phyloP scores from a whole-genome alignment of 2,113 vertebrate species.

The Sander vitreus region DNA sequence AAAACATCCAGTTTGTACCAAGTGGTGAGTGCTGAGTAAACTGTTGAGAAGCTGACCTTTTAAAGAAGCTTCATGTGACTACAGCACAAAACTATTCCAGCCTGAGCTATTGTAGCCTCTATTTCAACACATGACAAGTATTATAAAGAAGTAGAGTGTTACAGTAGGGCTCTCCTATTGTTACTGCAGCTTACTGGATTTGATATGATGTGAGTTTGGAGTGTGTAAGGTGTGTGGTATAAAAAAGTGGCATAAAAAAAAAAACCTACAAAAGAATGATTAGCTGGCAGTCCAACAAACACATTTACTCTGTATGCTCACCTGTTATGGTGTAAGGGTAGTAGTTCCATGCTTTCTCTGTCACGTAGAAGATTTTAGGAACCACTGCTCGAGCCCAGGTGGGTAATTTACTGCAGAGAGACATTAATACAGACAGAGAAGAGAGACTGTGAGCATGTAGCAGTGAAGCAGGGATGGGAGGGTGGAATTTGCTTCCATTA shows the following conservation, averaged over 20 bases:
- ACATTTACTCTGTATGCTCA: conserved; percentile 73
- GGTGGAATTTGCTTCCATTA: conserved; percentile 10
- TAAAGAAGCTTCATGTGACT: neutral
- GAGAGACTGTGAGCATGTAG: conserved; percentile 2
- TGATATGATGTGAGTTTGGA: neutral
- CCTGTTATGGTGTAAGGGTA: conserved; percentile 98
- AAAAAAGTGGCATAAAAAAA: neutral
- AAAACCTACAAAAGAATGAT: neutral
- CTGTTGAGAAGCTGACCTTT: conserved; percentile 28
- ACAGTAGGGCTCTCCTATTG: neutral
- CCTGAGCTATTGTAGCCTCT: neutral
- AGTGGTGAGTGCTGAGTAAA: neutral
- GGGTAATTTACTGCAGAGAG: conserved; percentile 92
- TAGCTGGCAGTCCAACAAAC: neutral
- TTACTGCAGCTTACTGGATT: conserved; percentile 1
- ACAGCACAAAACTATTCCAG: neutral
- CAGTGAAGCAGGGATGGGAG: neutral
- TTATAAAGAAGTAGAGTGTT: neutral
- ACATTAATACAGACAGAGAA: conserved; percentile 40
- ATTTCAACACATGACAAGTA: neutral
- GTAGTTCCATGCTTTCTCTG: conserved; percentile 99
- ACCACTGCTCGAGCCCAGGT: conserved; percentile 98
- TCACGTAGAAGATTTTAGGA: conserved; percentile 98
- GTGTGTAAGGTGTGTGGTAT: neutral
- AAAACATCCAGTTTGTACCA: conserved; percentile 13